Base-by-base conservation (phyloP, 2,797 vertebrate genomes). In the Staurois parvus region DNA sequence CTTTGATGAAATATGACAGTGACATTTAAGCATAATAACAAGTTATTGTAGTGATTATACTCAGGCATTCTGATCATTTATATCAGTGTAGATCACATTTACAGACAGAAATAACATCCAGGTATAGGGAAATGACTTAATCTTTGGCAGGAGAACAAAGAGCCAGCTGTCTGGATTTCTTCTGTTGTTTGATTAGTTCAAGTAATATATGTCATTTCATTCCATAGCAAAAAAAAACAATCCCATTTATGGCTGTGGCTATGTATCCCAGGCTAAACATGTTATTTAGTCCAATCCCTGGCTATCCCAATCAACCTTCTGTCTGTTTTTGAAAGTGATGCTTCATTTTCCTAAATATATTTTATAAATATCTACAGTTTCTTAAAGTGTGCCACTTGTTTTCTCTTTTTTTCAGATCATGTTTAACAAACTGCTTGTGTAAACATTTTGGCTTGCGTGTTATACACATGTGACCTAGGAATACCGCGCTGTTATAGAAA, bases 91-190 rank as follows among this genome's bases (percentile, higher is more conserved):
- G 59, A 26, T 26, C 17, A 66, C 10, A 12, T 7, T 66, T 26
- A 66, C 11, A 66, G 28, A 66, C 10, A 29, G 64, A 66, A 66
- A 66, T 29, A 66, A 4, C 64, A 66, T n/a, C 29, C n/a, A 84
- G 10, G 15, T 84, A 1, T 34, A 11, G 2, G 26, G 26, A 15
- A 76, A 69, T 70, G 45, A 30, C 66, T 29, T 78, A 84, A 48
- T 26, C 34, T 29, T 84, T 84, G 75, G 76, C 48, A 64, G 6
- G 7, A 26, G 26, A 66, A 62, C 1, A 79, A 73, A 84, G 29
- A 30, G 11, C 11, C 28, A 66, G 28, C 12, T 66, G 64, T 66
- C 64, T 66, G 64, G 64, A 29, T 66, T 66, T 66, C 64, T 66
- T 66, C 64, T 66, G 15, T 26, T 28, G 10, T 29, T 66, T 66